phyloP scores from a whole-genome alignment of 2,113 vertebrate genomes.

The Syrmaticus mikado region DNA sequence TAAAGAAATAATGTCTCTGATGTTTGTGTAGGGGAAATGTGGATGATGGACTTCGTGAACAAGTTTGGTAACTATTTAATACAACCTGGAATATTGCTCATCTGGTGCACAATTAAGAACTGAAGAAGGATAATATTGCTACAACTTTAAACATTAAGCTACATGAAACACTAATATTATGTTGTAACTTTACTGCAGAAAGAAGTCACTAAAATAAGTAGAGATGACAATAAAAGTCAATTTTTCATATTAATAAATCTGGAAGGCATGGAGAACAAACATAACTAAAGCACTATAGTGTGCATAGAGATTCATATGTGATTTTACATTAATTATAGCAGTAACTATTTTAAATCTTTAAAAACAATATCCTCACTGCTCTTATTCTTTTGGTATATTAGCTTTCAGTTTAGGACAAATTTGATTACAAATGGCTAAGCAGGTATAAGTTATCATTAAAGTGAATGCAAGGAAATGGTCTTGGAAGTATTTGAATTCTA shows the following conservation, averaged over 20 bases:
- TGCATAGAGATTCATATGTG: accelerated
- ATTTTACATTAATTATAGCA: background rate
- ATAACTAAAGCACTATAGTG: accelerated
- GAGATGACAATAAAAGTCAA: accelerated
- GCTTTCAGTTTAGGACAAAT: background rate
- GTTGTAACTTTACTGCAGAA: background rate
- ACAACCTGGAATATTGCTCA: background rate
- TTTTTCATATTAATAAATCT: background rate
- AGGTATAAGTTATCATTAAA: background rate
- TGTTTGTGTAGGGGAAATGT: background rate
- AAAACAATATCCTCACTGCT: background rate
- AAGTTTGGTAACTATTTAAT: background rate
- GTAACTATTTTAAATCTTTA: background rate
- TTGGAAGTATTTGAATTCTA: background rate
- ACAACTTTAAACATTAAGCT: background rate
- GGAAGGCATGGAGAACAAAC: background rate
- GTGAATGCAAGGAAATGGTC: background rate
- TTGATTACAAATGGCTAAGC: background rate
- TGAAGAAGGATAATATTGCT: background rate
- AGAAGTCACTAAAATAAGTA: background rate
- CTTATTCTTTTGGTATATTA: background rate
- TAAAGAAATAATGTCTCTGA: background rate
- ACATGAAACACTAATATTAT: background rate
- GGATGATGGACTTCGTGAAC: background rate
- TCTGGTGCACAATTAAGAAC: background rate